Evolutionary conservation across 2,113 vertebrate species (phyloP).

Genomic region (Gnathonemus echidnorhynchus): DNA sequence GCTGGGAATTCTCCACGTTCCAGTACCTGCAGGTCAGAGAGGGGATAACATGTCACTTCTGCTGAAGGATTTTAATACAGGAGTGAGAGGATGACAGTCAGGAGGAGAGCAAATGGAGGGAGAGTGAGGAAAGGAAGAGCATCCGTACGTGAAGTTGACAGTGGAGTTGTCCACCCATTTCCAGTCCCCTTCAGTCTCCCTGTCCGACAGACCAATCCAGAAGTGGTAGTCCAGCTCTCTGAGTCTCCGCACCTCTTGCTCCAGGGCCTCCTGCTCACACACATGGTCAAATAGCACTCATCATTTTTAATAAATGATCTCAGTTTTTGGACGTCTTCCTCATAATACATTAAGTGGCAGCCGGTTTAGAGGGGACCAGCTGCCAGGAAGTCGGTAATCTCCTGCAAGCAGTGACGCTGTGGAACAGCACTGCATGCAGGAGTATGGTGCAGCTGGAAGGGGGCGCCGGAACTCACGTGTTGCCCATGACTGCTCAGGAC

Average conservation of each 20-base stretch:
- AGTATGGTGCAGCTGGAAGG: not conserved
- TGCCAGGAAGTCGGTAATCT: not conserved
- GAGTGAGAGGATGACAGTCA: not conserved
- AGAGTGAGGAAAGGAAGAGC: not conserved
- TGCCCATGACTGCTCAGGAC: slow-evolving; percentile 44
- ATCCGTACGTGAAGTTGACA: slow-evolving; percentile 39
- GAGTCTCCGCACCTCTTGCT: slow-evolving; percentile 30
- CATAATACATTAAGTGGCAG: not conserved
- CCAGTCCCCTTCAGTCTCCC: slow-evolving; percentile 41
- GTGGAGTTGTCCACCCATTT: slow-evolving; percentile 53
- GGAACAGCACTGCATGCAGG: not conserved
- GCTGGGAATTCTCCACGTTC: slow-evolving; percentile 36
- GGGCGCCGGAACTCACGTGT: slow-evolving; percentile 30
- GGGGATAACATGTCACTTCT: not conserved
- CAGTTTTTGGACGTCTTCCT: not conserved
- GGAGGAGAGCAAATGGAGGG: not conserved
- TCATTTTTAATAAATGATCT: not conserved
- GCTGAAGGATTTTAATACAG: not conserved
- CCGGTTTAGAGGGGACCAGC: not conserved
- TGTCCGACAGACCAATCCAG: slow-evolving; percentile 45
- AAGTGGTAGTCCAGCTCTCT: slow-evolving; percentile 37
- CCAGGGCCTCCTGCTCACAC: slow-evolving; percentile 33
- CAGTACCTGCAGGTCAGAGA: slow-evolving; percentile 41
- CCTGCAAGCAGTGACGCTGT: no score
- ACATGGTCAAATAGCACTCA: not conserved